Conservation (phyloP, 2,797 vertebrate genomes). For the Danio kyathit region DNA sequence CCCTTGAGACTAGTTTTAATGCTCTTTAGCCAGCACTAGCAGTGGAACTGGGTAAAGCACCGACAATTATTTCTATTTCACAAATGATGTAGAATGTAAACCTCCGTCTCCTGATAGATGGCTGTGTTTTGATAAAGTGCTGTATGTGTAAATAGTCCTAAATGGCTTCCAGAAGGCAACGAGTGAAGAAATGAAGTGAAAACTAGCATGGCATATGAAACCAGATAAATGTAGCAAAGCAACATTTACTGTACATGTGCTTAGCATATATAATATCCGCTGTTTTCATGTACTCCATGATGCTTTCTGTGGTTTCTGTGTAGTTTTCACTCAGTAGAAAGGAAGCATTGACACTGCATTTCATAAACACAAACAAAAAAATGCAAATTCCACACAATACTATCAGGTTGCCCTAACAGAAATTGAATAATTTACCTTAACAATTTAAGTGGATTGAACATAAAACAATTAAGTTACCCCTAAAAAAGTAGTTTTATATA, state of each 20-base stretch:
- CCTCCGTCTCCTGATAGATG: conserved; percentile 60
- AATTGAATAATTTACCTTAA: too few species aligned
- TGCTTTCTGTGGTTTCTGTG: too few species aligned
- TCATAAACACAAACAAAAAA: too few species aligned
- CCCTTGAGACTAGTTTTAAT: conserved; percentile 41
- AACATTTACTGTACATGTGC: conserved; percentile 54
- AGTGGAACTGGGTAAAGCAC: conserved; percentile 21
- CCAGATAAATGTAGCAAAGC: conserved; percentile 62
- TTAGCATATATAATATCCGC: too few species aligned
- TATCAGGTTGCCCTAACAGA: too few species aligned
- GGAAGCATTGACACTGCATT: too few species aligned
- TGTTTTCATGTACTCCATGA: too few species aligned
- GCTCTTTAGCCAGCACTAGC: conserved; percentile 50
- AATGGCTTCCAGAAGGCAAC: conserved; percentile 75
- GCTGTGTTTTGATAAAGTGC: conserved; percentile 71
- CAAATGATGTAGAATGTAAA: conserved; percentile 71
- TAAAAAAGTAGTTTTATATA: too few species aligned
- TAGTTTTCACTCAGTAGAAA: too few species aligned
- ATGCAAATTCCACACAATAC: too few species aligned
- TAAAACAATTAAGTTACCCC: too few species aligned
- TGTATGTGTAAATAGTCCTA: conserved; percentile 75
- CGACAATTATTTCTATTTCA: conserved; percentile 67
- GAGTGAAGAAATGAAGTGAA: conserved; percentile 70
- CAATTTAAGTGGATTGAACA: too few species aligned
- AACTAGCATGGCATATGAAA: conserved; percentile 69